These are phyloP conservation scores for Hypsibius dujardini DNA, from an alignment of 1,140 invertebrate species.

Conservation along the genomic window DNA sequence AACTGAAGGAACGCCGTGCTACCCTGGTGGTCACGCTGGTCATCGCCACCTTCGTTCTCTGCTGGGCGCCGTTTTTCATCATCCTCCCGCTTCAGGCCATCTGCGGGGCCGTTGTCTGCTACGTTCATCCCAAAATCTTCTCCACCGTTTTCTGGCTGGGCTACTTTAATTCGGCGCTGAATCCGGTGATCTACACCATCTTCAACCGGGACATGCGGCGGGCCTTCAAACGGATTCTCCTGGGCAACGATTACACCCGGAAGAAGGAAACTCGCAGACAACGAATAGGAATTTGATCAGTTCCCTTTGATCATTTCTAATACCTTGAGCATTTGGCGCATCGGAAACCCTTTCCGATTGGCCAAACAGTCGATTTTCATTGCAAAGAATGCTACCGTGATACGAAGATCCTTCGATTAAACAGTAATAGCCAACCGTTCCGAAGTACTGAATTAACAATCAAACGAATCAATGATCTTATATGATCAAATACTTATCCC, in stretches of 20 bases:
- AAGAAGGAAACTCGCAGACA: neutral
- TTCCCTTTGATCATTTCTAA: no score
- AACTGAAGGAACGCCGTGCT: constrained; percentile 89
- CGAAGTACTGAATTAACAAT: no score
- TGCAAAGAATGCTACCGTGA: no score
- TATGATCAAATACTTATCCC: no score
- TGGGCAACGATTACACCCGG: constrained; percentile 28
- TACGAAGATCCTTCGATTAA: no score
- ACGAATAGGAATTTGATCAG: no score
- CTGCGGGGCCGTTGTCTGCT: constrained; percentile 55
- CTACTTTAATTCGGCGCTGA: constrained; percentile 94
- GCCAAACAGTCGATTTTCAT: no score
- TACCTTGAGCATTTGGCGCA: no score
- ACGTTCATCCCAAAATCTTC: constrained; percentile 59
- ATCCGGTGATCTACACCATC: constrained; percentile 94
- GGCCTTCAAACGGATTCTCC: constrained; percentile 80
- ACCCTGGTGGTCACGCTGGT: constrained; percentile 91
- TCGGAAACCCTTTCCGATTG: no score
- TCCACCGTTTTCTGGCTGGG: constrained; percentile 94
- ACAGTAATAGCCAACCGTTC: no score
- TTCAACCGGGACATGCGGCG: constrained; percentile 96
- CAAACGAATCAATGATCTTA: no score
- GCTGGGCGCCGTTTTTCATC: constrained; percentile 91
- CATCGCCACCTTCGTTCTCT: constrained; percentile 95
- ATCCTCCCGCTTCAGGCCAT: constrained; percentile 2